phyloP scores from a whole-genome alignment of 2,797 vertebrate genomes.

The Acrossocheilus fasciatus region DNA sequence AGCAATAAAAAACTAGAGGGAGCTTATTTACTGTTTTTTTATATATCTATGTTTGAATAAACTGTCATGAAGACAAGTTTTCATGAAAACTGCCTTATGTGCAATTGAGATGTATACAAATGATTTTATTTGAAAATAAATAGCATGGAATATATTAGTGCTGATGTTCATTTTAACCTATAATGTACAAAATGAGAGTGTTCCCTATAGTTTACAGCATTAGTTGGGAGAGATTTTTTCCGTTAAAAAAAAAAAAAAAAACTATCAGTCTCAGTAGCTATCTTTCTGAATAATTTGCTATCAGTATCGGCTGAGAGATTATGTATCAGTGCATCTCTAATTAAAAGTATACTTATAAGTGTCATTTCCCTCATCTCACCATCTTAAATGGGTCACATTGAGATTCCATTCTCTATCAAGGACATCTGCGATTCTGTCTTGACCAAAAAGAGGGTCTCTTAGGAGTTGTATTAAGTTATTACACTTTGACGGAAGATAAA shows the following conservation, averaged over 20 bases:
- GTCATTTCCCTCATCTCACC: background rate
- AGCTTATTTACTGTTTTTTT: too few relatives aligned
- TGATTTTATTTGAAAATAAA: too few relatives aligned
- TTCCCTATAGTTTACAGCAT: background rate
- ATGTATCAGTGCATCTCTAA: too few relatives aligned
- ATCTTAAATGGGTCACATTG: background rate
- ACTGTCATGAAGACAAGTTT: too few relatives aligned
- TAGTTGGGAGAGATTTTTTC: background rate
- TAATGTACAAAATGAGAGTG: background rate
- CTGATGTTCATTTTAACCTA: too few relatives aligned
- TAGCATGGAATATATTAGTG: too few relatives aligned
- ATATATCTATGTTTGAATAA: too few relatives aligned
- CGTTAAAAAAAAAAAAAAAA: too few relatives aligned
- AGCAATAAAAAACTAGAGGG: too few relatives aligned
- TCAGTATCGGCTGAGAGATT: background rate
- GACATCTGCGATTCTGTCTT: background rate
- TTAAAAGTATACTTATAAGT: background rate
- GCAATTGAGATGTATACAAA: too few relatives aligned
- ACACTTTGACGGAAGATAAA: background rate
- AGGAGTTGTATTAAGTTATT: background rate
- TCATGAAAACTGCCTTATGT: too few relatives aligned
- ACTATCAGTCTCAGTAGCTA: background rate
- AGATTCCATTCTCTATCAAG: background rate
- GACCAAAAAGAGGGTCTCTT: background rate
- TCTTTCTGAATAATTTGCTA: background rate